Base-by-base conservation (phyloP, 2,797 vertebrate species). In the Glossophaga mutica region DNA sequence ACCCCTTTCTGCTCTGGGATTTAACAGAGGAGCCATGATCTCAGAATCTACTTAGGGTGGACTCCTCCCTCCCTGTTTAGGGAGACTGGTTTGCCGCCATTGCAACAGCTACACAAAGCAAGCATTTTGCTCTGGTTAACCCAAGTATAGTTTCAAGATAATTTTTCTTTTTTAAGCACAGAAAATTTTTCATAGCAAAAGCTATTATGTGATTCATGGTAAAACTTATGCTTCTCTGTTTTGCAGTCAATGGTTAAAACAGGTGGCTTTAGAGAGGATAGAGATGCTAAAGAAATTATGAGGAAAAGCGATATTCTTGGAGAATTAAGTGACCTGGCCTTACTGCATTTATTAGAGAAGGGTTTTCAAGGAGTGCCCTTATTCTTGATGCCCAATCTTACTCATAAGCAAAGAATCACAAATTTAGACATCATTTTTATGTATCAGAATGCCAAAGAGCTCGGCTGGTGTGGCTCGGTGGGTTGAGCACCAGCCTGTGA, bases 281-380 rank as follows among this genome's bases (percentile, higher is more conserved):
- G 34, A 21, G 18, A 8, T 26, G 68, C 95, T 85, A 89, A 94
- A 79, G 79, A 82, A 95, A 70, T 59, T 95, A 94, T 68, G 52
- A 94, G 59, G 86, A 95, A 90, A 95, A 96, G 55, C 55, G 65
- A 57, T 95, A 90, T 94, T 95, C 93, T 96, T 71, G 14, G 67
- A 88, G 50, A 94, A 76, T 82, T 79, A 91, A 87, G 74, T 46
- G 50, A 50, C 95, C 76, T 96, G 91, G 92, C 48, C 84, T 96
- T 55, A 73, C 37, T 93, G 59, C 46, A 87, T 85, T 90, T 78
- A 67, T 68, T 91, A 21, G 32, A 85, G 70, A 74, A 84, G 57
- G 11, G 81, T 39, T 90, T 74, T 93, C 55, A 94, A 77, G 83
- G 71, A 59, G 87, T 44, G 29, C n/a, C 52, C 67, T 81, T 81